A percentile compares a stretch with the other conserved stretches of the same genome.
Evolutionary conservation across 2,797 vertebrate genomes (phyloP).

Genomic region (Smutsia temminckii): DNA sequence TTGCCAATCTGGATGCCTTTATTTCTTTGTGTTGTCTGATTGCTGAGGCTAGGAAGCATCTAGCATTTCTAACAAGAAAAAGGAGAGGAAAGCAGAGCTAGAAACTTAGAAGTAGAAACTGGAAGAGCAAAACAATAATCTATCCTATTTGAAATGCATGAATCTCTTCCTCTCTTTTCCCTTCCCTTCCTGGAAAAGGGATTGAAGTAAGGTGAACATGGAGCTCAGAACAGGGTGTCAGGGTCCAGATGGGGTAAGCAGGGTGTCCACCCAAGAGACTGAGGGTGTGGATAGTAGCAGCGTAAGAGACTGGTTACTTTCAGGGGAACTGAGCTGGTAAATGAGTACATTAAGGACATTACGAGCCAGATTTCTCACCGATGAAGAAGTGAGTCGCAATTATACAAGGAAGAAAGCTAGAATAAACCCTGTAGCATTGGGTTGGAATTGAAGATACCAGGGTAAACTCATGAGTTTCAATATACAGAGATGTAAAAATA

Average conservation of each 20-base stretch:
- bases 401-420: neutral
- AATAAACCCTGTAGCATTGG: neutral
- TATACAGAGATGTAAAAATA: neutral
- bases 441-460: neutral
- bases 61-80: neutral
- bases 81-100: neutral
- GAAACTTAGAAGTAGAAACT: neutral
- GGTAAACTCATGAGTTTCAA: neutral
- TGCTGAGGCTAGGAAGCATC: neutral
- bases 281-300: neutral
- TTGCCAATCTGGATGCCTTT: no score
- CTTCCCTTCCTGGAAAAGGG: neutral
- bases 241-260: neutral
- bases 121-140: neutral
- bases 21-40: no score
- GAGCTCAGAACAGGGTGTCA: neutral
- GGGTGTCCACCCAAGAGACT: rapidly evolving
- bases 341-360: neutral
- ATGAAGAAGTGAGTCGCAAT: neutral
- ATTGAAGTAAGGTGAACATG: rapidly evolving
- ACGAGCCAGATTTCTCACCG: neutral
- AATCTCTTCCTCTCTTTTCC: neutral
- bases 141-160: neutral
- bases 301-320: neutral
- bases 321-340: neutral